Conservation (phyloP, 2,113 vertebrate species). For the Rhinogobius similis region DNA sequence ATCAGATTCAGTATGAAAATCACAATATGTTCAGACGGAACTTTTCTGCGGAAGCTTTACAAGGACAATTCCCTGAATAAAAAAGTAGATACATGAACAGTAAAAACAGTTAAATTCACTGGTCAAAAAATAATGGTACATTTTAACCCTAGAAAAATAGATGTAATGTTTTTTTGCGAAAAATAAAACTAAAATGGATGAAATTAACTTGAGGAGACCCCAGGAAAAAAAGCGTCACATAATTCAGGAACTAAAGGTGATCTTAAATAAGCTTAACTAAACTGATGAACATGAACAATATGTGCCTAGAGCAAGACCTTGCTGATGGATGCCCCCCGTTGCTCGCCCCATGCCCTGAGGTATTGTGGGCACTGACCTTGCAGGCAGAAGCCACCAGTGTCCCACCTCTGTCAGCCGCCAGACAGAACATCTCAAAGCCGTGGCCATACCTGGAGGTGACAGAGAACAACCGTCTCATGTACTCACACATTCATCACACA, state of each 20-base stretch:
- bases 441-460: constrained; percentile 89
- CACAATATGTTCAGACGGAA: not conserved
- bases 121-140: too few relatives aligned
- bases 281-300: not conserved
- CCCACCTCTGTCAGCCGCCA: constrained; percentile 84
- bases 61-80: not conserved
- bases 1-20: not conserved
- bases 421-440: constrained; percentile 94
- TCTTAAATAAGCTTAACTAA: too few relatives aligned
- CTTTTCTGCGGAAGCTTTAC: too few relatives aligned
- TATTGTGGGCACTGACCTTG: constrained; percentile 83
- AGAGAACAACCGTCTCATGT: constrained; percentile 7
- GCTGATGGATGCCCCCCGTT: not conserved
- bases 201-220: too few relatives aligned
- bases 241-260: too few relatives aligned
- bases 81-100: too few relatives aligned
- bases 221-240: too few relatives aligned
- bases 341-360: constrained; percentile 71
- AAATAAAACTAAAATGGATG: too few relatives aligned
- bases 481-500: not conserved
- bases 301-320: not conserved
- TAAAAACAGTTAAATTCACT: not conserved
- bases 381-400: constrained; percentile 92
- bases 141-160: too few relatives aligned
- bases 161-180: too few relatives aligned